phyloP scores from a whole-genome alignment of 37 sponge, comb jelly and placozoan species.

The Chondrilla cf. caribensis region DNA sequence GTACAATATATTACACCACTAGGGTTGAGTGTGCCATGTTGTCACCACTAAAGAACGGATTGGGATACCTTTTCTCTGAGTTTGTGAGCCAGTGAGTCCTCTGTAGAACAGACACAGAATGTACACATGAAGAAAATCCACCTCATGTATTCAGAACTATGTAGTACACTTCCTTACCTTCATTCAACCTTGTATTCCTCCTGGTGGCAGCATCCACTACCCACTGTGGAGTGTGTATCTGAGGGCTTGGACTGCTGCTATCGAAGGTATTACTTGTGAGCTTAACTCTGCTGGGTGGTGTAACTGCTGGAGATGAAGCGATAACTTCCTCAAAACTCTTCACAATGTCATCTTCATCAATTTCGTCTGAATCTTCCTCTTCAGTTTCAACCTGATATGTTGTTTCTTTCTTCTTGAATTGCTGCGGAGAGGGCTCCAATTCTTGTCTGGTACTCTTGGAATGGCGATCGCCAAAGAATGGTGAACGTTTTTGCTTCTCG shows the following conservation, averaged over 20 bases:
- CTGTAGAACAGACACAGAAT: neutral
- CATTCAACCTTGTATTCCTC: neutral
- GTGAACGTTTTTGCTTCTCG: no score
- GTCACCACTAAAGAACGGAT: neutral
- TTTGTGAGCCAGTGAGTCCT: neutral
- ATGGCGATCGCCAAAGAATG: neutral
- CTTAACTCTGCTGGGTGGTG: neutral
- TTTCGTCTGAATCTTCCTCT: neutral
- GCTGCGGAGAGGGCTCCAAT: neutral
- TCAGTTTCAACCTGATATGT: neutral
- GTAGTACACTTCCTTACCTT: neutral
- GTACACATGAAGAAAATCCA: neutral
- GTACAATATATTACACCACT: neutral
- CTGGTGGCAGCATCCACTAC: conserved; percentile 10
- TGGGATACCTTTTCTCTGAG: neutral
- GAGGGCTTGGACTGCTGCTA: neutral
- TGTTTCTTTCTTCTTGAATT: neutral
- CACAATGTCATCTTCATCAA: conserved; percentile 12
- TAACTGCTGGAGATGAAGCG: neutral
- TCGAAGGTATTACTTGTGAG: neutral
- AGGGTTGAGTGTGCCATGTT: neutral
- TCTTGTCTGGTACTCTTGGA: neutral
- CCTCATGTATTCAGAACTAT: neutral
- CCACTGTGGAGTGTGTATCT: neutral
- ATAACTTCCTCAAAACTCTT: conserved; percentile 16